A percentile compares a stretch with the other conserved stretches of the same genome.
These are phyloP conservation scores for Coreius guichenoti DNA, from an alignment of 2,797 vertebrate species.

Conservation along the genomic window DNA sequence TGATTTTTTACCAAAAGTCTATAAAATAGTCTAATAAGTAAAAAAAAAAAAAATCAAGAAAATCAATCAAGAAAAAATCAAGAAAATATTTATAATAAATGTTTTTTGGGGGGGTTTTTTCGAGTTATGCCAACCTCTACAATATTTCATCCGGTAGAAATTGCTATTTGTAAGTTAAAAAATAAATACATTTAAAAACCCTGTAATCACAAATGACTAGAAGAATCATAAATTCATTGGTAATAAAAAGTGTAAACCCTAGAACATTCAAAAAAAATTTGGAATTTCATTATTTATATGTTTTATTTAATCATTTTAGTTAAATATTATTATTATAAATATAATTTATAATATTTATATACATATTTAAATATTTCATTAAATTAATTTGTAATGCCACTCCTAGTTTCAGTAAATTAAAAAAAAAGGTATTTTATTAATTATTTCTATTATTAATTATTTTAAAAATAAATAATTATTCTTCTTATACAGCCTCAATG, in stretches of 20 bases:
- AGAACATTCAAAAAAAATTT: neutral
- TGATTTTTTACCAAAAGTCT: neutral
- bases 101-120: neutral
- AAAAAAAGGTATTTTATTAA: neutral
- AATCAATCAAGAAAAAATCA: neutral
- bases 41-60: neutral
- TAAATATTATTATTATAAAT: neutral
- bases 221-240: neutral
- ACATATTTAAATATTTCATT: neutral
- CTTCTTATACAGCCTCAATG: neutral
- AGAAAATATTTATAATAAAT: neutral
- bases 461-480: neutral
- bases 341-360: neutral
- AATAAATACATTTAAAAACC: neutral
- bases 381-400: neutral
- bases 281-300: neutral
- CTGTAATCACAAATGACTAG: neutral
- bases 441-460: neutral
- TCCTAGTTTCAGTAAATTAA: neutral
- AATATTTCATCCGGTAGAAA: neutral
- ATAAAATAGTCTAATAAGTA: neutral
- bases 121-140: neutral
- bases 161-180: neutral
- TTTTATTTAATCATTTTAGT: neutral
- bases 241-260: neutral